These are phyloP conservation scores for Sphaeramia orbicularis DNA, from an alignment of 2,797 vertebrate species.

Conservation along the genomic window DNA sequence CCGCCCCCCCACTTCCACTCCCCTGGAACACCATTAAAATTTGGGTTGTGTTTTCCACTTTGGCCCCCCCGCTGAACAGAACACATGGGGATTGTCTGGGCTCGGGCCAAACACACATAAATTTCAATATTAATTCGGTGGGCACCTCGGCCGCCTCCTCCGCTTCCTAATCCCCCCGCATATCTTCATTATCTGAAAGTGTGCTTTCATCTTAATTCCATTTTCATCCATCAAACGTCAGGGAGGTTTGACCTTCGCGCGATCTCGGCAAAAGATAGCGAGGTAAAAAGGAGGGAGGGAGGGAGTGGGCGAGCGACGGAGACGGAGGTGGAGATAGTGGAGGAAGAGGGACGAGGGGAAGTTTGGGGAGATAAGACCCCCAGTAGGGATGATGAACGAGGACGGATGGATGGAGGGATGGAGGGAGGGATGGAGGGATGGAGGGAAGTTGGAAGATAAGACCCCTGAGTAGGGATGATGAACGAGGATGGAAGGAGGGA, in stretches of 20 bases:
- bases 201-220: constrained; percentile 85
- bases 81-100: constrained; percentile 78
- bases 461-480: too few relatives aligned
- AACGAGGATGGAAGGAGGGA: too few relatives aligned
- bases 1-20: constrained; percentile 34
- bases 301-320: constrained; percentile 52
- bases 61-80: constrained; percentile 50
- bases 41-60: constrained; percentile 81
- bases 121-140: constrained; percentile 84
- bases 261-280: constrained; percentile 73
- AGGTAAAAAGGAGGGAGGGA: constrained; percentile 31
- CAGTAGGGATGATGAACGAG: constrained; percentile 64
- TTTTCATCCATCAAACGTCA: constrained; percentile 84
- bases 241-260: constrained; percentile 79
- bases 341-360: constrained; percentile 11
- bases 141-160: constrained; percentile 65
- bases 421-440: too few relatives aligned
- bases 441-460: too few relatives aligned
- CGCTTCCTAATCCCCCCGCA: constrained; percentile 76
- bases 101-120: constrained; percentile 78
- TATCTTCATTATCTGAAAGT: constrained; percentile 85
- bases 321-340: constrained; percentile 52
- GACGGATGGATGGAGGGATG: constrained; percentile 59
- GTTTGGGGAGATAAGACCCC: constrained; percentile 58
- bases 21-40: constrained; percentile 62